Conservation (phyloP, 2,888 invertebrate genomes). For the Sinhomidia bicolor region DNA sequence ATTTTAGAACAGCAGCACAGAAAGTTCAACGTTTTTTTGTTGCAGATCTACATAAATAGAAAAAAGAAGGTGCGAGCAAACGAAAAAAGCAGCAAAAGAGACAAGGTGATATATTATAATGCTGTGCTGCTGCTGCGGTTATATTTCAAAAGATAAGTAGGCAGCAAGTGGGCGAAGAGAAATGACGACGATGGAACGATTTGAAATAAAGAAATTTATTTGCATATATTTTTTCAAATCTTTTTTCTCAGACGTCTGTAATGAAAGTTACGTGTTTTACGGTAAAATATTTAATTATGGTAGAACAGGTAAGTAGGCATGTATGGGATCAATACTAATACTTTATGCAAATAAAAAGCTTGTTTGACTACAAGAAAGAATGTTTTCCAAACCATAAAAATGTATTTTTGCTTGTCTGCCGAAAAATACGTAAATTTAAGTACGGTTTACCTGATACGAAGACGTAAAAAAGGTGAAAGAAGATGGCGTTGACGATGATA, state of each 20-base stretch:
- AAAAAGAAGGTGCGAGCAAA: constrained; percentile 5
- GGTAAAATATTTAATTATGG: neutral
- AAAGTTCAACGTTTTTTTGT: neutral
- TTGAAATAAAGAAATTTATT: neutral
- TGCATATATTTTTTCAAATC: neutral
- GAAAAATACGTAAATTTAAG: neutral
- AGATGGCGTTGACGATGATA: constrained; percentile 19
- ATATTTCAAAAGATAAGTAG: too few species aligned
- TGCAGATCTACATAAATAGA: neutral
- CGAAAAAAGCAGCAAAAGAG: neutral
- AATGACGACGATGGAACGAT: neutral
- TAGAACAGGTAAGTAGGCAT: neutral
- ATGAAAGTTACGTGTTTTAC: neutral
- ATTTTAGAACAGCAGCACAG: too few species aligned
- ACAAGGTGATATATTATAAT: constrained; percentile 1
- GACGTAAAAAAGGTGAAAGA: neutral
- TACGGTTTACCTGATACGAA: too few species aligned
- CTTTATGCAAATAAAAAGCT: too few species aligned
- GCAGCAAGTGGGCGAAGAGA: neutral
- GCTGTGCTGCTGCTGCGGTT: too few species aligned
- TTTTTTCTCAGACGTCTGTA: neutral
- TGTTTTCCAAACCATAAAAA: neutral
- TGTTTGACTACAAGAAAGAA: neutral
- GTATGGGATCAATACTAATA: too few species aligned
- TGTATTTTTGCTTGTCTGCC: neutral